These are phyloP conservation scores for Buphagus erythrorhynchus DNA, from an alignment of 2,797 vertebrate genomes.

Conservation along the genomic window DNA sequence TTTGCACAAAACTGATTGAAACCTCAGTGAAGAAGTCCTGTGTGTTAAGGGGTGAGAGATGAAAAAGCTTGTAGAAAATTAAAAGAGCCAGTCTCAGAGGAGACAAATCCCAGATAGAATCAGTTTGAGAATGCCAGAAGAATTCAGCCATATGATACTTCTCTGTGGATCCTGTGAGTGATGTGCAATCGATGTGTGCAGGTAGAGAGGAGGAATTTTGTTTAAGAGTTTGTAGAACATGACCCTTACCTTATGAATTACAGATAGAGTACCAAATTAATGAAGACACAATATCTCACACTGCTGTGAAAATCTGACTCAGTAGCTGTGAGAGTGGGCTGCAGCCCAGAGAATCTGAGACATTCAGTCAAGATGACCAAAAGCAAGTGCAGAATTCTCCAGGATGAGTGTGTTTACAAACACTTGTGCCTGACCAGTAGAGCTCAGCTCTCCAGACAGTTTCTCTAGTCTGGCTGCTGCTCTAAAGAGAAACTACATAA, in stretches of 20 bases:
- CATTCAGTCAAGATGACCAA: not conserved
- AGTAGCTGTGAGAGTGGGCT: not conserved
- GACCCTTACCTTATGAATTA: not conserved
- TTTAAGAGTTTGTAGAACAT: not conserved
- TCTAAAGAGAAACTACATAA: not conserved
- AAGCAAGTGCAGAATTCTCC: not conserved
- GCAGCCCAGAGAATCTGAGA: not conserved
- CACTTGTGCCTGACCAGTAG: not conserved
- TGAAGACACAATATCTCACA: not conserved
- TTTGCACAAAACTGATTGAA: not conserved
- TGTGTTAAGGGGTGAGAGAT: not conserved
- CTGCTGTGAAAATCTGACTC: not conserved
- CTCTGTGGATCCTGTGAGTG: not conserved
- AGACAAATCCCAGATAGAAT: not conserved
- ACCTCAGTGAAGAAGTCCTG: not conserved
- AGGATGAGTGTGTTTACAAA: not conserved
- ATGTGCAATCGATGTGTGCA: not conserved
- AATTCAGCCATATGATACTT: not conserved
- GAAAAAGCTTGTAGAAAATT: constrained; percentile 26
- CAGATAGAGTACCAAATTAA: not conserved
- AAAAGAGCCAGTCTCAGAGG: not conserved
- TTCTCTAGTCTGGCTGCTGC: not conserved
- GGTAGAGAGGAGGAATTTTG: not conserved
- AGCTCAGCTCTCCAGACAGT: not conserved
- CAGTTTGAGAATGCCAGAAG: not conserved